Percentiles rank a stretch among this genome's conserved stretches.
phyloP scores from a whole-genome alignment of 1,140 invertebrate species.

The Drosophila neocordata region DNA sequence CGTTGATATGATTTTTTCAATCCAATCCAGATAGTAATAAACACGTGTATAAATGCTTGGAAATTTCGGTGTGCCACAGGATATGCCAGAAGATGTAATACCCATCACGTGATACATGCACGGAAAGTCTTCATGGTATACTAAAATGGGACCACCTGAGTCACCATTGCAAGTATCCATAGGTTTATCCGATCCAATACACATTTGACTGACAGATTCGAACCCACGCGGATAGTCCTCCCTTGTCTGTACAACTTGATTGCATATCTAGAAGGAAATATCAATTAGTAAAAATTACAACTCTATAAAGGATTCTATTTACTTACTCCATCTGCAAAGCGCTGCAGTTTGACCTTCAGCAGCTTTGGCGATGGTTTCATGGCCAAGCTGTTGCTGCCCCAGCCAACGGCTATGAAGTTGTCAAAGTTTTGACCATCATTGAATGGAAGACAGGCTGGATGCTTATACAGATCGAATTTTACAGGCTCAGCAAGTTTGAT shows the following conservation, averaged over 20 bases:
- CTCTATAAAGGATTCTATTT: not conserved
- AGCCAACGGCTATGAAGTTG: slow-evolving; percentile 66
- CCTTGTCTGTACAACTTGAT: slow-evolving; percentile 46
- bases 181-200: slow-evolving; percentile 85
- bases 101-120: slow-evolving; percentile 77
- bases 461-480: slow-evolving; percentile 63
- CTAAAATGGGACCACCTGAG: slow-evolving; percentile 71
- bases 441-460: slow-evolving; percentile 74
- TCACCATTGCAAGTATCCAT: slow-evolving; percentile 83
- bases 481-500: slow-evolving; percentile 55
- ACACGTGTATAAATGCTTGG: slow-evolving; percentile 75
- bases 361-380: slow-evolving; percentile 70
- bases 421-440: slow-evolving; percentile 31
- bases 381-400: slow-evolving; percentile 55
- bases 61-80: slow-evolving; percentile 59
- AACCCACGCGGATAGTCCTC: slow-evolving; percentile 83
- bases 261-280: slow-evolving; percentile 51
- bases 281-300: not conserved
- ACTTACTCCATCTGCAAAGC: slow-evolving; percentile 46
- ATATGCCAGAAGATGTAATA: slow-evolving; percentile 65
- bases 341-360: slow-evolving; percentile 83
- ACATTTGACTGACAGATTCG: slow-evolving; percentile 84
- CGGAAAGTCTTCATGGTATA: slow-evolving; percentile 55
- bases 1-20: slow-evolving; percentile 27
- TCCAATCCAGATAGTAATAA: slow-evolving; percentile 73